Evolutionary conservation across 2,113 vertebrate genomes (phyloP).

Genomic region (Cavia aperea): DNA sequence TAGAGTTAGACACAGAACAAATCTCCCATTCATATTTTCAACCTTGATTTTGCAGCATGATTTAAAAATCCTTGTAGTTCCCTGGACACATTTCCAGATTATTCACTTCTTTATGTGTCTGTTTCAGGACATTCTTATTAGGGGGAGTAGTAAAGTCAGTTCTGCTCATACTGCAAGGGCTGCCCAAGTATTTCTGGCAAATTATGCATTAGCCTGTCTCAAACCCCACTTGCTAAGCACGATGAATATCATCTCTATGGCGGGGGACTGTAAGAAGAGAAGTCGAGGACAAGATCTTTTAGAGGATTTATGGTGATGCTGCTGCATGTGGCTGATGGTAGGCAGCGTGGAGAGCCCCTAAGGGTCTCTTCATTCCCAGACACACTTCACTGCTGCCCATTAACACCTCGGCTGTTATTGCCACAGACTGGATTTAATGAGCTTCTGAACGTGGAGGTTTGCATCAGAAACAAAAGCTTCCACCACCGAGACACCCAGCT

Average conservation of each 20-base stretch:
- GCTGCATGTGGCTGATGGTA: slow-evolving; percentile 70
- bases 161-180: neutral
- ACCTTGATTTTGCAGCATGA: neutral
- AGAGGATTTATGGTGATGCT: slow-evolving; percentile 73
- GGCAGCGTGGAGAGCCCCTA: slow-evolving; percentile 74
- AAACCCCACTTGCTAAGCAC: neutral
- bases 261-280: neutral
- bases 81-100: neutral
- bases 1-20: neutral
- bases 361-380: slow-evolving; percentile 81
- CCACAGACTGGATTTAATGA: slow-evolving; percentile 82
- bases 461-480: slow-evolving; percentile 67
- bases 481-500: slow-evolving; percentile 49
- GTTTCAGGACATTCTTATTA: neutral
- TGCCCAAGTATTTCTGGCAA: slow-evolving; percentile 5
- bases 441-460: slow-evolving; percentile 75
- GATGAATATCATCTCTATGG: neutral
- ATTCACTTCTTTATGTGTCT: neutral
- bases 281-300: slow-evolving; percentile 66
- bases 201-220: neutral
- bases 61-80: slow-evolving; percentile 20
- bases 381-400: slow-evolving; percentile 80
- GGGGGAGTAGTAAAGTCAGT: neutral
- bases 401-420: slow-evolving; percentile 82
- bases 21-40: neutral